Evolutionary conservation across 2,113 vertebrate genomes (phyloP).

Genomic region (Mola mola): DNA sequence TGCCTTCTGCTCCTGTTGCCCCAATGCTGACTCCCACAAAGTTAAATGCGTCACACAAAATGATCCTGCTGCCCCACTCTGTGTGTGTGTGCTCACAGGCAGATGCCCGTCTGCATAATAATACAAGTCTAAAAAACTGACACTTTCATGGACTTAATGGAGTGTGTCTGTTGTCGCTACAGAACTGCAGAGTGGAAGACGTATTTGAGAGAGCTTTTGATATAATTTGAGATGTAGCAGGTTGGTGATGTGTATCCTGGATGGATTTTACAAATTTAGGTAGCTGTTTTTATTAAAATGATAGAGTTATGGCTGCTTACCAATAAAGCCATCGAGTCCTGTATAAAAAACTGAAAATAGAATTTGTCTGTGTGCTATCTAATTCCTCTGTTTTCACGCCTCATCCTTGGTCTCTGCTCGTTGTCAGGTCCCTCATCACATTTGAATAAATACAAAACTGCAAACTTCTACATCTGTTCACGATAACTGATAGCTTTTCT

Average conservation of each 20-base stretch:
- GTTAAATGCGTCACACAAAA: constrained; percentile 47
- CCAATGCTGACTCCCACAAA: constrained; percentile 6
- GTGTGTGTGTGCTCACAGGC: neutral
- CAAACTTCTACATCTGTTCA: neutral
- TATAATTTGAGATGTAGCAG: neutral
- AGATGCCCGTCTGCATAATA: constrained; percentile 23
- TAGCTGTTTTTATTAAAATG: neutral
- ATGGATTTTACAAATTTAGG: neutral
- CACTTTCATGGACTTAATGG: constrained; percentile 10
- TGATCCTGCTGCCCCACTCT: constrained; percentile 3
- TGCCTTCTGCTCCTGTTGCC: too few relatives aligned
- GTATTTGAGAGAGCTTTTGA: constrained; percentile 5
- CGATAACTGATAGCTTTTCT: neutral
- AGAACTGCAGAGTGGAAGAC: constrained; percentile 3
- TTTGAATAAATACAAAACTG: neutral
- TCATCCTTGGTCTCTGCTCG: too few relatives aligned
- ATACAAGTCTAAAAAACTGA: constrained; percentile 24
- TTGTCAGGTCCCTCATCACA: neutral
- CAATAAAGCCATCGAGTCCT: neutral
- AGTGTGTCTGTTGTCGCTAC: constrained; percentile 15
- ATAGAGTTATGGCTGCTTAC: neutral
- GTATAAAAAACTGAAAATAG: neutral
- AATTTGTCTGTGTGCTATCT: neutral
- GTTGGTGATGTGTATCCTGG: neutral
- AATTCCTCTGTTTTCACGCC: neutral